Percentiles rank a stretch among this genome's conserved stretches.
These are phyloP conservation scores for Tachycineta bicolor DNA, from an alignment of 2,113 vertebrate species.

Conservation along the genomic window DNA sequence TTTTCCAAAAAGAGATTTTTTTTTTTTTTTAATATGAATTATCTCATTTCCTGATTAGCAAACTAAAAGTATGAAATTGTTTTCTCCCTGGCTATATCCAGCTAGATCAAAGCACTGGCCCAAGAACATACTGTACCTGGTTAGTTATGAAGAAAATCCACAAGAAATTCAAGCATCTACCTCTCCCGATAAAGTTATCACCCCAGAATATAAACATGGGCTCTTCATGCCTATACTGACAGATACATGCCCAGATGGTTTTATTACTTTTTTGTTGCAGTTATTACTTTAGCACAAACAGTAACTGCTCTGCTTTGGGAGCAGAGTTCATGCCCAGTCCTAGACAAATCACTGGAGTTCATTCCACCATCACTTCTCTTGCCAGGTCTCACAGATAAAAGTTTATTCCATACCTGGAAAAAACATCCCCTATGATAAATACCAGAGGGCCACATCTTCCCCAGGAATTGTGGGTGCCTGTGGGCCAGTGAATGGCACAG, in stretches of 20 bases:
- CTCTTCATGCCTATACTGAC: neutral
- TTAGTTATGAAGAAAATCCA: neutral
- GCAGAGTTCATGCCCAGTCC: neutral
- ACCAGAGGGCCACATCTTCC: neutral
- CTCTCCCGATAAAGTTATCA: neutral
- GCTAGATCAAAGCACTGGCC: slow-evolving; percentile 27
- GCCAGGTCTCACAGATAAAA: neutral
- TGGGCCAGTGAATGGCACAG: neutral
- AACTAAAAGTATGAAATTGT: slow-evolving; percentile 14
- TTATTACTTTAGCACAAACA: neutral
- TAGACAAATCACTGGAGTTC: neutral
- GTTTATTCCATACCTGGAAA: neutral
- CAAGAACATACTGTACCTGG: neutral
- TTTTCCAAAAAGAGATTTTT: neutral
- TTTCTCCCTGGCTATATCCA: neutral
- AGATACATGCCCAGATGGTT: neutral
- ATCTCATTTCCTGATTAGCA: slow-evolving; percentile 47
- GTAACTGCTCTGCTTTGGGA: neutral
- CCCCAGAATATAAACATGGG: neutral
- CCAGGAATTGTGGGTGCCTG: fast-evolving
- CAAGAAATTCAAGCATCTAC: neutral
- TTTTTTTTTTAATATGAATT: neutral
- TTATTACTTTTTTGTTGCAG: neutral
- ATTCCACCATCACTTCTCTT: neutral
- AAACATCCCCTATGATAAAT: neutral